Percentiles rank a stretch among this genome's conserved stretches.
phyloP scores from a whole-genome alignment of 2,113 vertebrate genomes.

The Tragelaphus buxtoni region DNA sequence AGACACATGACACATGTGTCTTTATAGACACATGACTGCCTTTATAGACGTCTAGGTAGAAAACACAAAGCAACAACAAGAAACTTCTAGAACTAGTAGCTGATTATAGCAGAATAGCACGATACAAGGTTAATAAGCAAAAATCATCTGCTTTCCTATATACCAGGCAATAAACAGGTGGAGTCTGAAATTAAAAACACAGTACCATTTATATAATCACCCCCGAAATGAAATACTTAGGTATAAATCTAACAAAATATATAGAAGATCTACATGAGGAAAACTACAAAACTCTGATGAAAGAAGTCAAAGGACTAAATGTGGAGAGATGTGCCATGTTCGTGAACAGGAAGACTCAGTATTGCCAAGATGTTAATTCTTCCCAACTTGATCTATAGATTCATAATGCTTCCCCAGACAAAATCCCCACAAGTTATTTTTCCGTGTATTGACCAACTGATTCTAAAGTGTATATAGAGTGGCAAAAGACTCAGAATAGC shows the following conservation, averaged over 20 bases:
- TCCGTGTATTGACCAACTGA: background rate
- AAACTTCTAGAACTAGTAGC: background rate
- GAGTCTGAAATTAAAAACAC: background rate
- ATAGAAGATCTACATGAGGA: background rate
- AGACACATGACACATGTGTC: background rate
- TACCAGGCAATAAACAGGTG: background rate
- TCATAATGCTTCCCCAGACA: background rate
- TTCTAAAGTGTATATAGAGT: background rate
- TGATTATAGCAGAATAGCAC: background rate
- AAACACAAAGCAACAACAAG: background rate
- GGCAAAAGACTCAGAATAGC: background rate
- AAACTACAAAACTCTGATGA: background rate
- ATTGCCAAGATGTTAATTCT: background rate
- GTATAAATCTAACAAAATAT: background rate
- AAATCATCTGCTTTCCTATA: background rate
- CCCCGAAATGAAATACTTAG: background rate
- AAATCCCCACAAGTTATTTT: background rate
- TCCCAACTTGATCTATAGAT: background rate
- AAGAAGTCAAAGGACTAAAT: background rate
- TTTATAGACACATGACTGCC: background rate
- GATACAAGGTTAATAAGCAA: background rate
- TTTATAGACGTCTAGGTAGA: background rate
- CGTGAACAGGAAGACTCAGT: background rate
- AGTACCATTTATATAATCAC: background rate
- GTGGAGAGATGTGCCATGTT: background rate